Conservation (phyloP, 2,888 invertebrate genomes). For the Drosophila pseudotakahashii region DNA sequence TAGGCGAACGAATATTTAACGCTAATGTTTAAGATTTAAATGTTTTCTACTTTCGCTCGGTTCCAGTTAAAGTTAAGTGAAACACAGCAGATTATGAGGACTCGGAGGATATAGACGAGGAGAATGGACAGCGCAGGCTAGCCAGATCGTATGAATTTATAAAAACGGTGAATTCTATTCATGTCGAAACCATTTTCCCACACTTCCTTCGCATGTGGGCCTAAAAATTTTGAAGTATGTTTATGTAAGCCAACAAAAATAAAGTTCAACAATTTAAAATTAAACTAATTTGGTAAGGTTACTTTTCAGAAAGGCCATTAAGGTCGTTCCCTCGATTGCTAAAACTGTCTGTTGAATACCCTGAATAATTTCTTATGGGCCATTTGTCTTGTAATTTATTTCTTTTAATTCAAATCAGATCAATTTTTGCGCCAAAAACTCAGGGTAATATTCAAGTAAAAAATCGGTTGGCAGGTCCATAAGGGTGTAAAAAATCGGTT, state of each 20-base stretch:
- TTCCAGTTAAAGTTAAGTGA: conserved; percentile 54
- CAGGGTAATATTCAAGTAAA: no score
- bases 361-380: no score
- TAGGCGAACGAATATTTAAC: conserved; percentile 66
- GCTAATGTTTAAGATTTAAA: conserved; percentile 56
- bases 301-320: no score
- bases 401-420: no score
- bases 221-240: conserved; percentile 72
- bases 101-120: conserved; percentile 9
- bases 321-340: no score
- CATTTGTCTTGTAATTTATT: no score
- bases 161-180: conserved; percentile 49
- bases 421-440: no score
- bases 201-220: conserved; percentile 71
- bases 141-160: conserved; percentile 51
- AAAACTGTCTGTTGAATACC: no score
- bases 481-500: no score
- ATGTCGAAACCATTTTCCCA: conserved; percentile 66
- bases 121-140: conserved; percentile 22
- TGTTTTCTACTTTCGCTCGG: conserved; percentile 53
- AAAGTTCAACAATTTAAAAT: conserved; percentile 76
- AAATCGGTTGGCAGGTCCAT: no score
- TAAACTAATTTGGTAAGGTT: conserved; percentile 9
- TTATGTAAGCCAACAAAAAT: conserved; percentile 71
- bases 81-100: conserved; percentile 20